Evolutionary conservation across 2,888 invertebrate genomes (phyloP).

Genomic region (Plusia festucae): DNA sequence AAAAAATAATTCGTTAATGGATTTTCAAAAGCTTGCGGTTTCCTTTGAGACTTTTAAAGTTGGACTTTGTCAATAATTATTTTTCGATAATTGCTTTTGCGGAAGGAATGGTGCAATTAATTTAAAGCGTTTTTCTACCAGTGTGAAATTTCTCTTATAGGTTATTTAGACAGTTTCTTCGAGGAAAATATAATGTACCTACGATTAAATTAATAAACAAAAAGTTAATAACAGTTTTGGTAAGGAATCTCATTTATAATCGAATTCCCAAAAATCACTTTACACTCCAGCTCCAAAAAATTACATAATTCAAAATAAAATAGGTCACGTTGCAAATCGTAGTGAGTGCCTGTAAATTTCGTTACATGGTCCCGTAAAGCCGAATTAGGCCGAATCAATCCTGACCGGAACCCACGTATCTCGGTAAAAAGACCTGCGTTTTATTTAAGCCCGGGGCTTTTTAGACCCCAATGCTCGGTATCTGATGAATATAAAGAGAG

Average conservation of each 20-base stretch:
- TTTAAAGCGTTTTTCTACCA: too few relatives aligned
- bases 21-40: conserved; percentile 15
- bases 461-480: conserved; percentile 35
- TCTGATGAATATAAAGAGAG: conserved; percentile 51
- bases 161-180: too few relatives aligned
- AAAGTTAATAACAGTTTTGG: too few relatives aligned
- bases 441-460: conserved; percentile 40
- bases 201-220: too few relatives aligned
- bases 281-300: conserved; percentile 36
- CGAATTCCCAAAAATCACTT: conserved; percentile 24
- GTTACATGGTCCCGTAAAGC: conserved; percentile 44
- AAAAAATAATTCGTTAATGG: conserved; percentile 36
- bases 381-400: conserved; percentile 58
- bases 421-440: conserved; percentile 47
- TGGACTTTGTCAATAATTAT: not conserved
- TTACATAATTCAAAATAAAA: conserved; percentile 45
- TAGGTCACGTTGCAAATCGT: conserved; percentile 49
- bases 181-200: too few relatives aligned
- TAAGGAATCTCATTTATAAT: too few relatives aligned
- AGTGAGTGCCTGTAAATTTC: conserved; percentile 58
- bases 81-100: not conserved
- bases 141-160: too few relatives aligned
- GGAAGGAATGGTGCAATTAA: not conserved
- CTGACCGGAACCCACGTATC: conserved; percentile 46
- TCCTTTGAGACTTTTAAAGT: conserved; percentile 21